Evolutionary conservation across 1,140 invertebrate genomes (phyloP).

Genomic region (Hylaeus anthracinus): DNA sequence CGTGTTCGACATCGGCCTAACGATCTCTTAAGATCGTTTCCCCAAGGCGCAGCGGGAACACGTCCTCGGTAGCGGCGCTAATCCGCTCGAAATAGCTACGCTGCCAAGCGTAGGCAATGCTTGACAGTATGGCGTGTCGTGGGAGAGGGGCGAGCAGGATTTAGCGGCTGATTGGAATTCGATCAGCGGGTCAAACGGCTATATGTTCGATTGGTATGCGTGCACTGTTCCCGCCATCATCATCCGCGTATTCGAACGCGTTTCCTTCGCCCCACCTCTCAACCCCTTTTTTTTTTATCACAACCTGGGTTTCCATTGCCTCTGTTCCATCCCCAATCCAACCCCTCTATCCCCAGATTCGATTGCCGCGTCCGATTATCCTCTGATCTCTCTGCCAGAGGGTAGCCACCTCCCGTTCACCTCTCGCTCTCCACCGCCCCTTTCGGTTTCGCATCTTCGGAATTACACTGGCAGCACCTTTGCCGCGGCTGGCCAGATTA

Average conservation of each 20-base stretch:
- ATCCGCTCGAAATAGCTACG: constrained; percentile 52
- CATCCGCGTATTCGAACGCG: constrained; percentile 44
- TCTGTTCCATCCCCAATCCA: constrained; percentile 3
- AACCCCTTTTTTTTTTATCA: background rate
- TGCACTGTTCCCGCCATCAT: constrained; percentile 45
- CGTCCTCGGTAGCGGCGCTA: constrained; percentile 38
- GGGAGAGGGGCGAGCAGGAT: constrained; percentile 14
- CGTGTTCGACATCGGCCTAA: background rate
- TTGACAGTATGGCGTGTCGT: background rate
- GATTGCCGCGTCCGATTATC: background rate
- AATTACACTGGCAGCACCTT: background rate
- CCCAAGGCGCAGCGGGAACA: constrained; percentile 12
- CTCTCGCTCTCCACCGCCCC: too few species aligned
- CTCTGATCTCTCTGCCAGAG: background rate
- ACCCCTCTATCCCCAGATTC: background rate
- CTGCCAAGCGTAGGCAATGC: constrained; percentile 4
- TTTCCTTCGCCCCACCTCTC: constrained; percentile 17
- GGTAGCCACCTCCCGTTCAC: too few species aligned
- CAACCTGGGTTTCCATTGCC: background rate
- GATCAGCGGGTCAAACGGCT: constrained; percentile 66
- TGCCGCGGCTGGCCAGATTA: background rate
- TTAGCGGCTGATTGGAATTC: constrained; percentile 70
- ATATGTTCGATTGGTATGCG: constrained; percentile 69
- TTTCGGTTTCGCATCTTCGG: background rate
- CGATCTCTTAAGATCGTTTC: constrained; percentile 1